phyloP scores from a whole-genome alignment of 2,888 invertebrate species.

The Pogonocherus hispidulus region DNA sequence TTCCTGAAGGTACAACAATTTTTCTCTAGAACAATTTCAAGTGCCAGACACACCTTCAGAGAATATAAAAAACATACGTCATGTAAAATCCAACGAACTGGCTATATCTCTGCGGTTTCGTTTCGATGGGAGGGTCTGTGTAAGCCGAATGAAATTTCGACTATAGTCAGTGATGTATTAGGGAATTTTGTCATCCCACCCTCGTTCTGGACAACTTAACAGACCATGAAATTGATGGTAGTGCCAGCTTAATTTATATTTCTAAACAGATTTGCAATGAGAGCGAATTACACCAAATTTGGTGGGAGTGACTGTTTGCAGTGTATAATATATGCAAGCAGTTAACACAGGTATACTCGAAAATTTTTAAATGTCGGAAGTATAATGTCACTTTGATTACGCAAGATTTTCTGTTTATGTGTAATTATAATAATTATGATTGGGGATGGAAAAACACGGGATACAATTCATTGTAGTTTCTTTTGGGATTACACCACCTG shows the following conservation, averaged over 20 bases:
- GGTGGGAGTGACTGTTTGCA: background rate
- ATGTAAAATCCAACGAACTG: conserved; percentile 5
- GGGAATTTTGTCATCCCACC: conserved; percentile 50
- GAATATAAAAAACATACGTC: background rate
- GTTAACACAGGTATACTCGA: no score
- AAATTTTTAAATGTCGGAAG: no score
- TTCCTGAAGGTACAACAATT: no score
- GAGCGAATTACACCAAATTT: conserved; percentile 20
- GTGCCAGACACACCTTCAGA: background rate
- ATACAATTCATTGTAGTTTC: no score
- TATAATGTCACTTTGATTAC: no score
- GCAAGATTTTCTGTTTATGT: no score
- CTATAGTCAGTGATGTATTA: conserved; percentile 46
- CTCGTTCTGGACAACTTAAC: conserved; percentile 53
- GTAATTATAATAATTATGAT: no score
- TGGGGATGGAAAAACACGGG: no score
- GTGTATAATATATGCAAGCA: background rate
- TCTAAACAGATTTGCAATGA: conserved; percentile 43
- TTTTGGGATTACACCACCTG: no score
- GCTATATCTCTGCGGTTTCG: conserved; percentile 33
- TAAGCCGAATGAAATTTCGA: conserved; percentile 28
- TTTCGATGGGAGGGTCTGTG: background rate
- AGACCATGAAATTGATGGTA: conserved; percentile 58
- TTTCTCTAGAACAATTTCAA: background rate
- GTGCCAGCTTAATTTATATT: conserved; percentile 51